Base-by-base conservation (phyloP, 2,888 invertebrate genomes). In the Frankliniella intonsa region DNA sequence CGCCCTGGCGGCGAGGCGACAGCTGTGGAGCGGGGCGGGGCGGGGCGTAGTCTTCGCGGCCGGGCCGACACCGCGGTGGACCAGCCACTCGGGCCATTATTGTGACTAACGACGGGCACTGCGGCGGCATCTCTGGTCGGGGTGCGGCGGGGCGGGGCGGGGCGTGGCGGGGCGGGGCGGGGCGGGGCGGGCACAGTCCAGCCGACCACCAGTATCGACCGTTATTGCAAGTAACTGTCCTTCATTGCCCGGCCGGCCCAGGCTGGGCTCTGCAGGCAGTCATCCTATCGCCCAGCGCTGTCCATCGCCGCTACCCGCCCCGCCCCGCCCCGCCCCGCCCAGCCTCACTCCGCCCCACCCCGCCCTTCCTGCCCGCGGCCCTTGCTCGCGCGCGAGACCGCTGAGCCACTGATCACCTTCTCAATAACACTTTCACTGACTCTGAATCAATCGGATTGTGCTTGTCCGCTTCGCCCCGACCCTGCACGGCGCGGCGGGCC, bases 221-320 rank as follows among this genome's bases (percentile, higher is more conserved):
- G 69, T 76, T 76, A 76, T 25, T 76, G 69, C 69, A 76, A 76
- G 69, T 76, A 76, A 76, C 69, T 76, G 69, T 76, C 69, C 69
- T 76, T 76, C 69, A 76, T 76, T 76, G 69, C 22, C 25, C 12
- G 5, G 38, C 17, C 8, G 55, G 38, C 3, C 38, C 8, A 2
- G 55, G 55, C 55, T 14, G 14, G 17, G 55, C 55, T 14, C 55
- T 55, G 55, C 55, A 14, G 55, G 55, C 55, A 55, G 55, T 55
- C 55, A 38, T 38, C 38, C 38, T 38, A 38, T 38, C 38, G 38
- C 38, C 38, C 38, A 5, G 38, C 38, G 38, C 38, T 55, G 55
- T 19, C 55, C 17, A 12, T 14, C 55, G 11, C 55, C 55, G 55
- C 14, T 5, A 55, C 55, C 55, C 14, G 55, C 19, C 17, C 55